A percentile compares a stretch with the other conserved stretches of the same genome.
Conservation (phyloP, 2,888 invertebrate species). For the Microctonus hyperodae region DNA sequence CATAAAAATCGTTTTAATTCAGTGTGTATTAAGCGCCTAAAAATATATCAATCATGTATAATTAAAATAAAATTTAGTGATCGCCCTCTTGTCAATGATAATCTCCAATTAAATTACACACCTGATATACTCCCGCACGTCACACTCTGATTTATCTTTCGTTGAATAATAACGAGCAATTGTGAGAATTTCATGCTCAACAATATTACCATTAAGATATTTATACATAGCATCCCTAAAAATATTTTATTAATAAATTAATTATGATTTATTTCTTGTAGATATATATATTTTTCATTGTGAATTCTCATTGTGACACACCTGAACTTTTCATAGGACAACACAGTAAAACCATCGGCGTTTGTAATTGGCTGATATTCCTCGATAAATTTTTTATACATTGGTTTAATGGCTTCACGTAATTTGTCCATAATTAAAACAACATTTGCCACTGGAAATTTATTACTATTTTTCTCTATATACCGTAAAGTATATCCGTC, state of each 20-base stretch:
- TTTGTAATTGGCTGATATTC: constrained; percentile 68
- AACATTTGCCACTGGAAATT: constrained; percentile 81
- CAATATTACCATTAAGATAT: constrained; percentile 74
- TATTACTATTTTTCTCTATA: constrained; percentile 80
- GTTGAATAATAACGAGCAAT: constrained; percentile 77
- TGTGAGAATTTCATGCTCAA: constrained; percentile 83
- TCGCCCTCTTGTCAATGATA: constrained; percentile 7
- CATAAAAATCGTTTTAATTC: constrained; percentile 77
- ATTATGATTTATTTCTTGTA: constrained; percentile 35
- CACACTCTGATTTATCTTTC: constrained; percentile 63
- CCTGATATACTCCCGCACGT: constrained; percentile 56
- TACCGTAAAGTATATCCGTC: constrained; percentile 88
- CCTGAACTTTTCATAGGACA: constrained; percentile 63
- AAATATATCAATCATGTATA: constrained; percentile 13
- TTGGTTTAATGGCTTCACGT: constrained; percentile 71
- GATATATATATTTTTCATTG: background rate
- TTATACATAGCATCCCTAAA: constrained; percentile 72
- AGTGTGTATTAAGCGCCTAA: constrained; percentile 74
- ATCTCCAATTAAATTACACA: constrained; percentile 32
- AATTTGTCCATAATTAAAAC: constrained; percentile 78
- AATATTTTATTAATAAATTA: constrained; percentile 36
- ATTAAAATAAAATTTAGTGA: constrained; percentile 9
- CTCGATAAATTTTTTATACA: constrained; percentile 79
- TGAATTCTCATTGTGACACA: constrained; percentile 40
- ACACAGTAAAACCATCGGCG: constrained; percentile 42